These are phyloP conservation scores for Ptychochromis oligacanthus DNA, from an alignment of 2,113 vertebrate species.

Conservation along the genomic window DNA sequence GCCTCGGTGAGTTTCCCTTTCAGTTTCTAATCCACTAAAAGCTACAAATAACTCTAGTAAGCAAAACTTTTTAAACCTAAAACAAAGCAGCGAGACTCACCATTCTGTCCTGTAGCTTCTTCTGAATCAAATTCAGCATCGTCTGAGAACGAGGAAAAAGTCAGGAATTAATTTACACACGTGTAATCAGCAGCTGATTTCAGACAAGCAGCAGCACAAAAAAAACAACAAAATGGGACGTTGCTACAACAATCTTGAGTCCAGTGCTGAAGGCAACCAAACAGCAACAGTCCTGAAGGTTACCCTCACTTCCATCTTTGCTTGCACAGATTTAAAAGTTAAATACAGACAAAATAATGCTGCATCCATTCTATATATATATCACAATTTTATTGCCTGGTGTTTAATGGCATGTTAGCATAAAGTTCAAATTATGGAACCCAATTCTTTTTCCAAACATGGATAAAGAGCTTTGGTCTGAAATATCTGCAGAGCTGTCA, in stretches of 20 bases:
- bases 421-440: background rate
- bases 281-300: background rate
- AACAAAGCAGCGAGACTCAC: conserved; percentile 79
- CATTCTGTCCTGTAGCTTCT: conserved; percentile 91
- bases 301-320: background rate
- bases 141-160: conserved; percentile 79
- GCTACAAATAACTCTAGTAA: background rate
- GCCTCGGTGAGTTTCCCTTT: background rate
- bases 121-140: conserved; percentile 97
- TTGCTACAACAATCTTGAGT: background rate
- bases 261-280: background rate
- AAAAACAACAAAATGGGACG: background rate
- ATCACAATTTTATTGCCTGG: background rate
- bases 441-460: background rate
- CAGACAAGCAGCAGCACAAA: background rate
- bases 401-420: background rate
- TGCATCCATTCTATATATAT: background rate
- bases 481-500: background rate
- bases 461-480: background rate
- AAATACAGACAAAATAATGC: background rate
- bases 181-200: background rate
- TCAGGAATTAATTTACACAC: background rate
- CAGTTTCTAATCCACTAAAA: background rate
- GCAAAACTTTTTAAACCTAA: too few species aligned
- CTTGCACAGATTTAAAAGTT: too few species aligned